A percentile compares a stretch with the other conserved stretches of the same genome.
phyloP scores from a whole-genome alignment of 1,140 invertebrate genomes.

The Palaemon carinicauda region DNA sequence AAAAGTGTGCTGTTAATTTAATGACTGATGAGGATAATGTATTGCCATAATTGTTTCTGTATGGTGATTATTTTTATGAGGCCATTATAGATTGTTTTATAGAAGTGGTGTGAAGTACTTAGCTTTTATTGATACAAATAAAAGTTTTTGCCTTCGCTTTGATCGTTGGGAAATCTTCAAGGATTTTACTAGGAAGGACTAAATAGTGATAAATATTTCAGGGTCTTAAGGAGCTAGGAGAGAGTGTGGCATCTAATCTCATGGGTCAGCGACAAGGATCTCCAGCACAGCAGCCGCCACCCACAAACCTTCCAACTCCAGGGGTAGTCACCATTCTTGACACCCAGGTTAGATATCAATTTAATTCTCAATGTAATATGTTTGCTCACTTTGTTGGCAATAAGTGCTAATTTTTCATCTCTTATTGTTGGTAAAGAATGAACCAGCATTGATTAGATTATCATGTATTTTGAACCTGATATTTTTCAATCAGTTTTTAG shows the following conservation, averaged over 20 bases:
- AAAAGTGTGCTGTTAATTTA: no score
- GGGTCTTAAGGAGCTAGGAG: slow-evolving; percentile 80
- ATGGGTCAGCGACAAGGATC: slow-evolving; percentile 70
- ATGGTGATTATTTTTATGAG: no score
- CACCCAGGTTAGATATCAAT: slow-evolving; percentile 71
- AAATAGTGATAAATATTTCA: slow-evolving; percentile 35
- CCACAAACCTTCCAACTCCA: slow-evolving; percentile 68
- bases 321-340: slow-evolving; percentile 91
- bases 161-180: slow-evolving; percentile 61
- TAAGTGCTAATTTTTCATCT: neutral
- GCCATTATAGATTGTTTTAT: no score
- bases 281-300: slow-evolving; percentile 44
- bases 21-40: no score
- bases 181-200: neutral
- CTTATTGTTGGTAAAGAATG: no score
- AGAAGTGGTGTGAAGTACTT: no score
- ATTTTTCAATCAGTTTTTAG: no score
- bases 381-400: neutral
- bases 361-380: neutral
- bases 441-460: no score
- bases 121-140: neutral
- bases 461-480: no score
- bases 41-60: no score
- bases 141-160: slow-evolving; percentile 62
- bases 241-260: slow-evolving; percentile 89